Base-by-base conservation (phyloP, 2,888 invertebrate genomes). In the Cybosia mesomella region DNA sequence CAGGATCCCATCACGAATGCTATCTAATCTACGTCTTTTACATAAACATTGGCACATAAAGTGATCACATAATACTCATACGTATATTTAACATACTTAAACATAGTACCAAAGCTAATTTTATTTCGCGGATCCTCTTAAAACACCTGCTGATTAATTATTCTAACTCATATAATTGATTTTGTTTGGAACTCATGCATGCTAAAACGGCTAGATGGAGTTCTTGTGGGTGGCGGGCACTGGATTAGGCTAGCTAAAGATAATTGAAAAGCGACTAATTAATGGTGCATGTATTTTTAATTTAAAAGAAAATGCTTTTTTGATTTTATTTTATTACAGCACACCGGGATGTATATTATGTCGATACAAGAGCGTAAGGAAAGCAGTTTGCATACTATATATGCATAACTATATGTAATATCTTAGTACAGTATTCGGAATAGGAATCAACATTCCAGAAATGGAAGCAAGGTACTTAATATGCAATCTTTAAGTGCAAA, bases 41-140 rank as follows among this genome's bases (percentile, higher is more conserved):
- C 86, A 85, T 85, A 88, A 88, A 92, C 86, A 92, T 94, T 94
- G 94, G 94, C 94, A 94, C 94, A 92, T 89, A 84, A 77, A 85
- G 85, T 89, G 89, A 92, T 94, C 93, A 93, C 93, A 91, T 91
- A 89, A 91, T 90, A 91, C 88, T 89, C 85, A 88, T 84, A 86
- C 85, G 85, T 88, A 86, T 85, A 75, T 72, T 67, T 69, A 83
- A 85, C 83, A 83, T 85, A 80, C 76, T 71, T 76, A 82, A 80
- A 79, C 71, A 76, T 78, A 82, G 49, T 83, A 86, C 77, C 87
- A 90, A 91, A 91, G 89, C 90, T 89, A 89, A 69, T 81, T 81
- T 72, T 69, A 68, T 73, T 74, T 81, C 81, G 83, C 80, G 28
- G 53, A 71, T 63, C 36, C 24, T 39, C 62, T 57, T 36, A 64